phyloP scores from a whole-genome alignment of 2,797 vertebrate genomes.

The Danio tinwini region DNA sequence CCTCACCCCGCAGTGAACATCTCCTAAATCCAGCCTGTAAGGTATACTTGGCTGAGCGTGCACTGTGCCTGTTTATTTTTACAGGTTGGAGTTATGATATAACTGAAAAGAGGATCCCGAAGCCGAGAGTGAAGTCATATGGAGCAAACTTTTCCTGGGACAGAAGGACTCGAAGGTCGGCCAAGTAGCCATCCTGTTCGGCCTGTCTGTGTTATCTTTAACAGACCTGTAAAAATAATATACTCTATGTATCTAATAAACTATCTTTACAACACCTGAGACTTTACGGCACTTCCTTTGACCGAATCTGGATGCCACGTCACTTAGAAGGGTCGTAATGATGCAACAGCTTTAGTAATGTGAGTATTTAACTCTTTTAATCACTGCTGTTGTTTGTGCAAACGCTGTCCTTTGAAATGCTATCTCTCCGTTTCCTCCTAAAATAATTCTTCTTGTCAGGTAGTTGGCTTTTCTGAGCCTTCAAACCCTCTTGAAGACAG shows the following conservation, averaged over 20 bases:
- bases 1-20: conserved; percentile 63
- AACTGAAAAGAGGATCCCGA: conserved; percentile 88
- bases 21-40: conserved; percentile 64
- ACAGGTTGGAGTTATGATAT: conserved; percentile 95
- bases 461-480: conserved; percentile 16
- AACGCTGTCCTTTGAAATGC: conserved; percentile 11
- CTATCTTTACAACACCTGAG: conserved; percentile 6
- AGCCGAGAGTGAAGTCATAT: conserved; percentile 95
- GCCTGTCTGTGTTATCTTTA: conserved; percentile 77
- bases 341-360: not conserved
- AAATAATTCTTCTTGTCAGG: conserved; percentile 42
- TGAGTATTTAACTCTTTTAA: not conserved
- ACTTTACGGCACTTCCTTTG: conserved; percentile 4
- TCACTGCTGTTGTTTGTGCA: conserved; percentile 8
- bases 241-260: conserved; percentile 59
- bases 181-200: conserved; percentile 87
- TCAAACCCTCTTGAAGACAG: conserved; percentile 25
- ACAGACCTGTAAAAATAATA: conserved; percentile 72
- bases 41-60: conserved; percentile 55
- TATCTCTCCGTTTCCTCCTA: conserved; percentile 16
- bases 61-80: conserved; percentile 63
- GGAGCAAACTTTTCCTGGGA: conserved; percentile 98
- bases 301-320: conserved; percentile 6
- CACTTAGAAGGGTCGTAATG: not conserved
- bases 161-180: conserved; percentile 94